These are phyloP conservation scores for Equus przewalskii DNA, from an alignment of 2,113 vertebrate genomes.

Conservation along the genomic window DNA sequence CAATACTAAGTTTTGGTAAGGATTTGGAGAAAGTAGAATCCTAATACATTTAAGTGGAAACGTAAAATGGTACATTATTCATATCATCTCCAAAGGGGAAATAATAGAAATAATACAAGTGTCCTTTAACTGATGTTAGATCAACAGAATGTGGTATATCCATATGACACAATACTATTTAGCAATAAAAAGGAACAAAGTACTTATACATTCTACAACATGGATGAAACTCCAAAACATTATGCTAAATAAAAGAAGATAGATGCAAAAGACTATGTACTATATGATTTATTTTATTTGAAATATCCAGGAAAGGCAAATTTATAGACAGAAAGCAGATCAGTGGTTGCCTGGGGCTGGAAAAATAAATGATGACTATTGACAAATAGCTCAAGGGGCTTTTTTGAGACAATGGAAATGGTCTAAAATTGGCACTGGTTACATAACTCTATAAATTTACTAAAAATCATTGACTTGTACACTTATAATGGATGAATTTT, in stretches of 20 bases:
- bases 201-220: background rate
- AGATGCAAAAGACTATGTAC: background rate
- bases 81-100: constrained; percentile 33
- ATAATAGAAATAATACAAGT: constrained; percentile 13
- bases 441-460: background rate
- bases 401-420: background rate
- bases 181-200: constrained; percentile 5
- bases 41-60: background rate
- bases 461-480: background rate
- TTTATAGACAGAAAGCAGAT: background rate
- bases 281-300: background rate
- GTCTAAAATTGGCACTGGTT: background rate
- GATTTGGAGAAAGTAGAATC: background rate
- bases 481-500: background rate
- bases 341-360: background rate
- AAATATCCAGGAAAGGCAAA: background rate
- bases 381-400: background rate
- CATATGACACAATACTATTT: background rate
- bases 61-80: background rate
- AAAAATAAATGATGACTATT: background rate
- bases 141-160: background rate
- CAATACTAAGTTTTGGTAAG: background rate
- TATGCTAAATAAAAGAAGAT: background rate
- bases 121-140: background rate
- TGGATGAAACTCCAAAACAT: background rate